Conservation (phyloP, 1,140 invertebrate species). For the Apis mellifera region DNA sequence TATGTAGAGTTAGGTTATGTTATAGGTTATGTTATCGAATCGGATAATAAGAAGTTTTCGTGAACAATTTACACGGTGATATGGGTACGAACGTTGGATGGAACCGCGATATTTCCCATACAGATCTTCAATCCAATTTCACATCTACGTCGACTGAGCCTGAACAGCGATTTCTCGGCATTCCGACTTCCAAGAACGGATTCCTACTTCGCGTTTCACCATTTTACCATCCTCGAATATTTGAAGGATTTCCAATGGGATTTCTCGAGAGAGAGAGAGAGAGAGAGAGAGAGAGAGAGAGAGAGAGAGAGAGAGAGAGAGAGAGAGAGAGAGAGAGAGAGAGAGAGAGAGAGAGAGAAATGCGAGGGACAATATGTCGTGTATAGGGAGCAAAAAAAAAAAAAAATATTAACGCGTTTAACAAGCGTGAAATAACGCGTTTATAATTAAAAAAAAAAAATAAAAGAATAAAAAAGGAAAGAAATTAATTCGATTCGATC, state of each 20-base stretch:
- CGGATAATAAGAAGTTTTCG: not conserved
- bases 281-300: too few relatives aligned
- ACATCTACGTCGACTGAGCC: slow-evolving; percentile 16
- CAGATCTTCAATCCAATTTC: slow-evolving; percentile 34
- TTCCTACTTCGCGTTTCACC: slow-evolving; percentile 25
- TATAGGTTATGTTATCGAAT: too few relatives aligned
- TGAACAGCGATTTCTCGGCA: slow-evolving; percentile 37
- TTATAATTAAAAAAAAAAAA: not conserved
- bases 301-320: too few relatives aligned
- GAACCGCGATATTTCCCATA: slow-evolving; percentile 4
- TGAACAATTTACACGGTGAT: not conserved
- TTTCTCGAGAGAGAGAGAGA: not conserved
- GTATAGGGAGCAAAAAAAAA: not conserved
- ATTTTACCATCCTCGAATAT: slow-evolving; percentile 19
- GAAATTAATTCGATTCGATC: not conserved
- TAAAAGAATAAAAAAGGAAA: too few relatives aligned
- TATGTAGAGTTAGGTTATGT: too few relatives aligned
- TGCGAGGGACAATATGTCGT: too few relatives aligned
- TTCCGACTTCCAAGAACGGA: slow-evolving; percentile 22
- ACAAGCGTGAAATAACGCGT: not conserved
- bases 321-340: too few relatives aligned
- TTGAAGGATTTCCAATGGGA: slow-evolving; percentile 38
- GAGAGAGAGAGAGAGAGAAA: too few relatives aligned
- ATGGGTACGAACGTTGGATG: not conserved
- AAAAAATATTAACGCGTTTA: slow-evolving; percentile 3